These are phyloP conservation scores for Mellivora capensis DNA, from an alignment of 2,113 vertebrate genomes.

Conservation along the genomic window DNA sequence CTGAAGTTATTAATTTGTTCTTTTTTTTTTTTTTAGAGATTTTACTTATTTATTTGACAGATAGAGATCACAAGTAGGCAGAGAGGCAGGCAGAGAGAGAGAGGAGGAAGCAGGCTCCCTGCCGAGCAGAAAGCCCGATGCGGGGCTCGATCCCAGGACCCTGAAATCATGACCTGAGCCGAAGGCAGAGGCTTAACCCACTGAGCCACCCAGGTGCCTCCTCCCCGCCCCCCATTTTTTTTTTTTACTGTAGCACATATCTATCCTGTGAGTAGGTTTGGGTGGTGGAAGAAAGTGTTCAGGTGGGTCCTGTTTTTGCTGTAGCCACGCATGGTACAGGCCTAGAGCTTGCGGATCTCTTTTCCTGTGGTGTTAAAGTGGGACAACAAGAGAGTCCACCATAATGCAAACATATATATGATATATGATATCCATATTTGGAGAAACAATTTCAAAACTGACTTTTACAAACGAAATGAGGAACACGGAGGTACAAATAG, in stretches of 20 bases:
- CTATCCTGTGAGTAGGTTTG: constrained; percentile 79
- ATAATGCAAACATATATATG: not conserved
- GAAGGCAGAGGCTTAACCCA: too few species aligned
- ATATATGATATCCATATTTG: not conserved
- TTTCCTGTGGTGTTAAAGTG: constrained; percentile 57
- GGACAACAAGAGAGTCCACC: constrained; percentile 69
- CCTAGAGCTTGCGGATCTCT: constrained; percentile 69
- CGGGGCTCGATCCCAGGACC: too few species aligned
- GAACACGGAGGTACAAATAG: not conserved
- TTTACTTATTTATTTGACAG: too few species aligned
- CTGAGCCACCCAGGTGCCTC: too few species aligned
- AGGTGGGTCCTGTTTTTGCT: constrained; percentile 76
- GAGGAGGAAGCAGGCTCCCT: too few species aligned
- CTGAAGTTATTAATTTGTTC: constrained; percentile 99
- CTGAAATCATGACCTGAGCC: too few species aligned
- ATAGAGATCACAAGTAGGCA: too few species aligned
- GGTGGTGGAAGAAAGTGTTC: constrained; percentile 45
- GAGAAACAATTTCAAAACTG: not conserved
- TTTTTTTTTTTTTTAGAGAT: not conserved
- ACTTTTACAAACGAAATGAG: not conserved
- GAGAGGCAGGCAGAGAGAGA: too few species aligned
- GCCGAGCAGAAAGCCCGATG: too few species aligned
- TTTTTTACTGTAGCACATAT: constrained; percentile 75
- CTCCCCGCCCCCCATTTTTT: too few species aligned
- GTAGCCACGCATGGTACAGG: constrained; percentile 81